phyloP scores from a whole-genome alignment of 2,888 invertebrate species.

The Chymomyza procnemis region DNA sequence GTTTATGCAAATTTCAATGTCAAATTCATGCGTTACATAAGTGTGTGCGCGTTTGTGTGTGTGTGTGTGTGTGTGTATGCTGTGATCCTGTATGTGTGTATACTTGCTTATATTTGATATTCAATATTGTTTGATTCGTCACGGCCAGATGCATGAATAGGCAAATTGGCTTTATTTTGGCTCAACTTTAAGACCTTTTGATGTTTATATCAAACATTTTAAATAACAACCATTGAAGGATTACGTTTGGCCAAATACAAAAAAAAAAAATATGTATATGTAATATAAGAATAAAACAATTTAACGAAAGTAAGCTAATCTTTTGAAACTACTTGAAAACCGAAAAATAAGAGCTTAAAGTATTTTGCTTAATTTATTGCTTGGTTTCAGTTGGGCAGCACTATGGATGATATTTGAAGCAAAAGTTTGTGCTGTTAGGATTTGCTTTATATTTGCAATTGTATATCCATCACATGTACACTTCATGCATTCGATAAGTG shows the following conservation, averaged over 20 bases:
- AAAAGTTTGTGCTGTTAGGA: no score
- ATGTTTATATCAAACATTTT: not conserved
- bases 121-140: constrained; percentile 50
- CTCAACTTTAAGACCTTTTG: constrained; percentile 1
- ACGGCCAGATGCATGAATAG: not conserved
- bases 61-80: constrained; percentile 11
- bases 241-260: not conserved
- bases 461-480: no score
- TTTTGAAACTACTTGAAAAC: not conserved
- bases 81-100: constrained; percentile 9
- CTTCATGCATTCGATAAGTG: no score
- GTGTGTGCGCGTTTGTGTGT: constrained; percentile 14
- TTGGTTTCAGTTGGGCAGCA: no score
- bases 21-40: constrained; percentile 55
- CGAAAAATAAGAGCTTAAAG: not conserved
- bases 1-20: constrained; percentile 69
- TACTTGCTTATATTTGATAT: constrained; percentile 48
- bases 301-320: not conserved
- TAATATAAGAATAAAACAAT: no score
- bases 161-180: constrained; percentile 61
- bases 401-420: no score
- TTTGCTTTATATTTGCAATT: no score
- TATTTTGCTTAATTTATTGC: not conserved
- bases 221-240: not conserved
- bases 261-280: no score